These are phyloP conservation scores for Tachysurus fulvidraco DNA, from an alignment of 2,113 vertebrate species.

Conservation along the genomic window DNA sequence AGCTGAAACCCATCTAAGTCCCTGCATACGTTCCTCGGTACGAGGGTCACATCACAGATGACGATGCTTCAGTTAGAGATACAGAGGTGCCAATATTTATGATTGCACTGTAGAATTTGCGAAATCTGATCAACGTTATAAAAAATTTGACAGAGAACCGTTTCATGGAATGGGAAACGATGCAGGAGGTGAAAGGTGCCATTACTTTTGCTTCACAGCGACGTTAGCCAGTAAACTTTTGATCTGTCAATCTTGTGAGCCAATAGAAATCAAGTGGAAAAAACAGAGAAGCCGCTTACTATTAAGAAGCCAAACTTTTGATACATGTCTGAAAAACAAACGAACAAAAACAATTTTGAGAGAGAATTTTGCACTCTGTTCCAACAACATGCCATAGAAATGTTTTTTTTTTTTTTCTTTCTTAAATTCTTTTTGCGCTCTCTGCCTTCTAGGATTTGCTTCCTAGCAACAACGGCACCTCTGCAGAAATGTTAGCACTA, in stretches of 20 bases:
- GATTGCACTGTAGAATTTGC: not conserved
- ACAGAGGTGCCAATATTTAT: not conserved
- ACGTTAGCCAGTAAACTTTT: not conserved
- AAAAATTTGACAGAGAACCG: no score
- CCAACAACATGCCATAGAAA: not conserved
- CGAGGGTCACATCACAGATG: not conserved
- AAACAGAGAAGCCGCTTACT: not conserved
- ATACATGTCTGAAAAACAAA: not conserved
- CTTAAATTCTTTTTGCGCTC: not conserved
- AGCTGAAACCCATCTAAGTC: not conserved
- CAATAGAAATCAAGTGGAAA: not conserved
- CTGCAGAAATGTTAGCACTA: slow-evolving; percentile 30
- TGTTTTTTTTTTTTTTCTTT: no score
- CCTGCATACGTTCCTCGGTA: not conserved
- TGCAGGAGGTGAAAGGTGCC: not conserved
- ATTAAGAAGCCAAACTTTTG: not conserved
- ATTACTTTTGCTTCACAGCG: no score
- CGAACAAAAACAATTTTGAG: not conserved
- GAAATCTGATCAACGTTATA: no score
- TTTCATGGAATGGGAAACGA: not conserved
- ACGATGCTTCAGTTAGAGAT: not conserved
- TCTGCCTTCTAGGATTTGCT: not conserved
- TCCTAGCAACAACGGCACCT: not conserved
- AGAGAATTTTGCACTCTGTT: not conserved
- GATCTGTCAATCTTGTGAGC: not conserved